Base-by-base conservation (phyloP, 2,888 invertebrate species). In the Himalopsyche japonica region DNA sequence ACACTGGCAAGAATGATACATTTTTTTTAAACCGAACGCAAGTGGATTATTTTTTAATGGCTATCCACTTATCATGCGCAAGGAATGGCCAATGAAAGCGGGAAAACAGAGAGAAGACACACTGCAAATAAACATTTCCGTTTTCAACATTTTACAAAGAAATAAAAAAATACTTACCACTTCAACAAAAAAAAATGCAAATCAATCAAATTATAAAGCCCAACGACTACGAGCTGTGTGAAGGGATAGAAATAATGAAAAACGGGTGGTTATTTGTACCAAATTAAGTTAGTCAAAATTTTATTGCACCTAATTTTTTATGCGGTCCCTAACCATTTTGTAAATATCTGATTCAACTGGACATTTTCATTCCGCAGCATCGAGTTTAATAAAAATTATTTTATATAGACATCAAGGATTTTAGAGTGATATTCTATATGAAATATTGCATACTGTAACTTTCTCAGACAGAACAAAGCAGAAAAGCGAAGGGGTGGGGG, bases 81-180 rank as follows among this genome's bases (percentile, higher is more conserved):
- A 30, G 20, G 70, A 70, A 70, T 20, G 86, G 82, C 80, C 81
- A 82, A 86, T 82, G 80, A 84, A 86, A 86, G 86, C 86, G 82
- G 84, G 86, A 84, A 79, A 91, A 91, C 89, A 81, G 88, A 89
- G 89, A 89, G 89, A 90, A 89, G 91, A 90, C 91, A 92, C 91
- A 91, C 91, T 91, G 91, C 91, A 91, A 91, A 91, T 89, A 92
- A 91, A 91, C 91, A 91, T 91, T 91, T 90, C 82, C 57, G 7
- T 70, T 84, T 88, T 88, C 87, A 80, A 81, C 77, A 81, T 48
- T 81, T 80, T 84, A 30, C 76, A 49, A 81, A 86, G 88, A 89
- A 87, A 84, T 83, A 81, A 80, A 86, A 88, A 88, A 88, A 85
- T 84, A 84, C 84, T 79, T 70, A 83, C 85, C 79, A 24, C 32